Evolutionary conservation across 2,113 vertebrate species (phyloP).

Genomic region (Merops nubicus): DNA sequence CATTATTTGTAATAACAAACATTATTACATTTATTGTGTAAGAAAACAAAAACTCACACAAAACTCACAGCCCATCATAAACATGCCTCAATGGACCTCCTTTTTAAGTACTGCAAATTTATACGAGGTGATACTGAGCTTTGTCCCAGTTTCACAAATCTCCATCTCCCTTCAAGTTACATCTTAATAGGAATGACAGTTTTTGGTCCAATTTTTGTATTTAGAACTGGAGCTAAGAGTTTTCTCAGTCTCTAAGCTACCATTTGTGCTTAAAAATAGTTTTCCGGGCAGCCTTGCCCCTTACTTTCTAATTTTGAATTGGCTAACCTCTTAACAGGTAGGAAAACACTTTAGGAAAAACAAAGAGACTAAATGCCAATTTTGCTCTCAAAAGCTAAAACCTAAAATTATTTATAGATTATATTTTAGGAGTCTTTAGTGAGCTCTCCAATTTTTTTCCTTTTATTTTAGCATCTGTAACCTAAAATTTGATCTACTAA

Average conservation of each 20-base stretch:
- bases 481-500: slow-evolving; percentile 34
- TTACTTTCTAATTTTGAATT: no score
- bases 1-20: background rate
- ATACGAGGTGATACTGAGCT: background rate
- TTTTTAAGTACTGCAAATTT: background rate
- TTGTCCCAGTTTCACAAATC: background rate
- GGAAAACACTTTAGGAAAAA: no score
- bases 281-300: no score
- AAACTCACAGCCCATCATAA: background rate
- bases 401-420: background rate
- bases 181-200: background rate
- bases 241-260: background rate
- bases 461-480: slow-evolving; percentile 43
- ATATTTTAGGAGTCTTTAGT: background rate
- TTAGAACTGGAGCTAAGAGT: background rate
- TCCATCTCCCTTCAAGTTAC: background rate
- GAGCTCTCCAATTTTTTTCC: background rate
- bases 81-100: background rate
- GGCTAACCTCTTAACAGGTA: no score
- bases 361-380: background rate
- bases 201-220: background rate
- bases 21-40: background rate
- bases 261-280: background rate
- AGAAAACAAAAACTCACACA: background rate
- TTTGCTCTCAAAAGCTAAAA: background rate